A percentile compares a stretch with the other conserved stretches of the same genome.
phyloP scores from a whole-genome alignment of 2,797 vertebrate genomes.

The Kryptolebias ocellatus region DNA sequence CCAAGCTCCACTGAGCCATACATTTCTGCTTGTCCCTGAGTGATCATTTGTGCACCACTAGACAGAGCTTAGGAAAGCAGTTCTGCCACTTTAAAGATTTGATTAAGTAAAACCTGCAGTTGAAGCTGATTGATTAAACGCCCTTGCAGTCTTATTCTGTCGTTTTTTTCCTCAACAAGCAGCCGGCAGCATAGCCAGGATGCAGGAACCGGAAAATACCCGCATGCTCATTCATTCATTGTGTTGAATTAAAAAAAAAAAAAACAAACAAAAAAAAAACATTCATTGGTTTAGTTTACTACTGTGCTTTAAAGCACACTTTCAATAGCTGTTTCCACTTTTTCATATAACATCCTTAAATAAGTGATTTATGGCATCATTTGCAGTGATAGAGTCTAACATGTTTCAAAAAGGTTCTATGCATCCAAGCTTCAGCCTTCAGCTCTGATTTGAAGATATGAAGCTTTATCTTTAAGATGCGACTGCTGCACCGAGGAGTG shows the following conservation, averaged over 20 bases:
- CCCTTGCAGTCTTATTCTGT: slow-evolving; percentile 38
- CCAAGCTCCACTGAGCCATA: slow-evolving; percentile 9
- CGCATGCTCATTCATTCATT: neutral
- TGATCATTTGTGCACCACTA: slow-evolving; percentile 22
- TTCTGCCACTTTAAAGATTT: slow-evolving; percentile 66
- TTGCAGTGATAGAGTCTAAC: slow-evolving; percentile 8
- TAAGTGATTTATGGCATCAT: neutral
- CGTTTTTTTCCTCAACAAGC: slow-evolving; percentile 8
- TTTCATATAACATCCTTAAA: no score
- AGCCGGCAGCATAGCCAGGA: slow-evolving; percentile 38
- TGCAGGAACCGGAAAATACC: slow-evolving; percentile 41
- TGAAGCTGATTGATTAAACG: slow-evolving; percentile 74
- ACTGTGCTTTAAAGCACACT: neutral
- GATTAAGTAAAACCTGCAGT: slow-evolving; percentile 69
- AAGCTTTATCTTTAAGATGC: slow-evolving; percentile 67
- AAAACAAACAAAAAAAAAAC: slow-evolving; percentile 17
- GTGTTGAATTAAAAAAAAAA: no score
- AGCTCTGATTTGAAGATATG: slow-evolving; percentile 23
- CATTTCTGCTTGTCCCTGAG: slow-evolving; percentile 32
- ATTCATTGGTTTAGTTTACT: neutral
- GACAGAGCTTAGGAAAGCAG: slow-evolving; percentile 36
- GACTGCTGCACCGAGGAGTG: slow-evolving; percentile 14
- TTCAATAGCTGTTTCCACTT: neutral
- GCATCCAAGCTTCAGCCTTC: slow-evolving; percentile 4
- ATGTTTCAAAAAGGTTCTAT: slow-evolving; percentile 1